Percentiles rank a stretch among this genome's conserved stretches.
These are phyloP conservation scores for Rattus norvegicus DNA, from an alignment of 2,113 vertebrate genomes.

Conservation along the genomic window GRCr8 NC_086027.1:97228001-97228500, in stretches of 20 bases:
- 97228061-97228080: background rate
- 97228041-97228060: background rate
- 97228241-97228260: background rate
- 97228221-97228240: background rate
- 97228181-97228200: background rate
- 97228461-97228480: background rate
- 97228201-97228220: background rate
- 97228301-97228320: fast-evolving
- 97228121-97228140: background rate
- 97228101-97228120: background rate
- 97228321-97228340: fast-evolving
- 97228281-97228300: background rate
- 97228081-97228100: background rate
- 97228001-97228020: fast-evolving
- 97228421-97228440: background rate
- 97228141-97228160: background rate
- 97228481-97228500: background rate
- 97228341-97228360: background rate
- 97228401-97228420: background rate
- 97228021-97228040: fast-evolving
- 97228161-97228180: background rate
- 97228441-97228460: background rate
- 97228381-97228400: background rate
- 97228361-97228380: background rate
- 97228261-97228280: background rate